Conservation (phyloP, 2,888 invertebrate genomes). For the Acronicta psi region DNA sequence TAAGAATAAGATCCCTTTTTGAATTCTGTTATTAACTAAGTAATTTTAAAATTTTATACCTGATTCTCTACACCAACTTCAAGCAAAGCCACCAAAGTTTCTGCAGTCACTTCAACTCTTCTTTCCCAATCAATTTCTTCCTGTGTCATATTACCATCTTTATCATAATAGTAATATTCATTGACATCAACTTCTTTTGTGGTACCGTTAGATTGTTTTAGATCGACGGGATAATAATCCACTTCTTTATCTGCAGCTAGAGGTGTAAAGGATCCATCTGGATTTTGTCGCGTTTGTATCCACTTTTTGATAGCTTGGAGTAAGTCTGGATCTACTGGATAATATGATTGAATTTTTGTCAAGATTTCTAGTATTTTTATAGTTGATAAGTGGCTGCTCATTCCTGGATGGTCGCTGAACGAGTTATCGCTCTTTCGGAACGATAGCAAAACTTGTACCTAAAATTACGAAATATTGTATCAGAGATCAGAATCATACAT, state of each 20-base stretch:
- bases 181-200: conserved; percentile 79
- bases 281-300: conserved; percentile 89
- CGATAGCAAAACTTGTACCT: conserved; percentile 90
- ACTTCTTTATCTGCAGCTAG: conserved; percentile 89
- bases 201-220: conserved; percentile 75
- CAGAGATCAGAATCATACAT: too few species aligned
- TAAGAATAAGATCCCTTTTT: neutral
- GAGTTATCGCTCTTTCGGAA: conserved; percentile 91
- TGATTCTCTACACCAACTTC: conserved; percentile 90
- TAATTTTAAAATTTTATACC: conserved; percentile 70
- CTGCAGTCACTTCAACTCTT: conserved; percentile 90
- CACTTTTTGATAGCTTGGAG: conserved; percentile 89
- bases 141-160: conserved; percentile 85
- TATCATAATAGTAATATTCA: conserved; percentile 86
- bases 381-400: conserved; percentile 90
- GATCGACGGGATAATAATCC: conserved; percentile 82
- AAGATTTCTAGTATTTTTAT: conserved; percentile 90
- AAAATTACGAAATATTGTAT: conserved; percentile 37
- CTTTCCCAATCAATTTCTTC: conserved; percentile 87
- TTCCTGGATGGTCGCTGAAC: conserved; percentile 91
- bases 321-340: conserved; percentile 90
- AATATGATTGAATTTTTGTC: conserved; percentile 89
- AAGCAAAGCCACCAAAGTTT: conserved; percentile 89
- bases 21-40: neutral
- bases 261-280: conserved; percentile 90